Conservation (phyloP, 2,797 vertebrate genomes). For the Microchirus variegatus region DNA sequence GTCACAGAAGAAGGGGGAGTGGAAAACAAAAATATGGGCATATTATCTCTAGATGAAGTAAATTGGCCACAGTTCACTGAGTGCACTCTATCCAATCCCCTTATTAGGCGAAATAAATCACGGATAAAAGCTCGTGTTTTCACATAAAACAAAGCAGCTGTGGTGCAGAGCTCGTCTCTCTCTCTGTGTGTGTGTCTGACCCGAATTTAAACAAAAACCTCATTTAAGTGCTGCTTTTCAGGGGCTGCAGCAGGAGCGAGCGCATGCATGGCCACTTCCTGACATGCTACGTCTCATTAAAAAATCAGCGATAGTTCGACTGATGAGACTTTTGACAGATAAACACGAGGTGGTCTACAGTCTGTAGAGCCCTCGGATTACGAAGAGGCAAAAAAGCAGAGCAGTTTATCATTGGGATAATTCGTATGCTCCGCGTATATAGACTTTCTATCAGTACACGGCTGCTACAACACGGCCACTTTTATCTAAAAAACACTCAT, state of each 20-base stretch:
- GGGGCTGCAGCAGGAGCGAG: no score
- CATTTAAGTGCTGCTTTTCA: no score
- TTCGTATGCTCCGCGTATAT: slow-evolving; percentile 4
- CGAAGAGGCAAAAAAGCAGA: background rate
- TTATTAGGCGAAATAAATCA: background rate
- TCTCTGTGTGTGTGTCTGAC: no score
- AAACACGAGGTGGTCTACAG: background rate
- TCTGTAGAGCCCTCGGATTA: background rate
- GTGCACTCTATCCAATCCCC: background rate
- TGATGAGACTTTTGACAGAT: no score
- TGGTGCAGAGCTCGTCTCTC: background rate
- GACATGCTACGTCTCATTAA: no score
- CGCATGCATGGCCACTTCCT: no score
- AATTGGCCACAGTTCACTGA: background rate
- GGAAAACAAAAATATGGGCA: no score
- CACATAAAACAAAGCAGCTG: no score
- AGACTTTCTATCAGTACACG: slow-evolving; percentile 5
- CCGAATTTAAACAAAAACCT: no score
- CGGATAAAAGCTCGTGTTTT: no score
- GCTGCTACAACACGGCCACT: slow-evolving; percentile 13
- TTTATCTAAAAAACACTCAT: slow-evolving; percentile 16
- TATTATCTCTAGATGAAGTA: background rate
- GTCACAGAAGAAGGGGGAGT: background rate
- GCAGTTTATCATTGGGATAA: slow-evolving; percentile 1
- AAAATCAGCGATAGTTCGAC: no score